Evolutionary conservation across 2,113 vertebrate species (phyloP).

Genomic region (Hemiscyllium ocellatum): DNA sequence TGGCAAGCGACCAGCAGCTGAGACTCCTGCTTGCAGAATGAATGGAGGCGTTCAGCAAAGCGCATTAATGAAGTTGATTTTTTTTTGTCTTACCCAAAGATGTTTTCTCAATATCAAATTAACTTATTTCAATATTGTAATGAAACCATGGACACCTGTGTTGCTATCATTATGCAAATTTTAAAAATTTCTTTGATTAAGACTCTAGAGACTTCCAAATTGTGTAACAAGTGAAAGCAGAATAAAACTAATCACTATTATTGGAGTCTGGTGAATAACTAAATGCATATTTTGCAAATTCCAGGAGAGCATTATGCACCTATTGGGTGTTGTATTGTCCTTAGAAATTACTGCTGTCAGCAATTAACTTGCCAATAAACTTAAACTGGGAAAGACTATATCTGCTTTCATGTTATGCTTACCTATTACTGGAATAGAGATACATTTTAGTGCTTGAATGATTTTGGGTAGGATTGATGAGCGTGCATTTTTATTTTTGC

Average conservation of each 20-base stretch:
- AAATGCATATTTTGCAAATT: background rate
- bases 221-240: background rate
- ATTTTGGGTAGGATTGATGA: background rate
- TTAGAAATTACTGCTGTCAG: background rate
- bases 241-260: background rate
- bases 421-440: background rate
- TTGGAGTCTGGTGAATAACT: background rate
- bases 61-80: background rate
- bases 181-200: background rate
- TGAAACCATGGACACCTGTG: background rate
- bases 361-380: background rate
- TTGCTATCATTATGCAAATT: background rate
- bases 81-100: background rate
- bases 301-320: background rate
- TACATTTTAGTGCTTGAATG: background rate
- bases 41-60: background rate
- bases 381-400: background rate
- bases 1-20: background rate
- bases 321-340: background rate
- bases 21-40: background rate
- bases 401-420: background rate
- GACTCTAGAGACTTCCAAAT: background rate
- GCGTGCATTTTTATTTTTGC: background rate
- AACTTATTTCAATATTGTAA: background rate
- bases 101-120: background rate